Evolutionary conservation across 2,113 vertebrate species (phyloP), one percentile per base, ranked within the genome.

Genomic region (Hydropotes inermis): DNA sequence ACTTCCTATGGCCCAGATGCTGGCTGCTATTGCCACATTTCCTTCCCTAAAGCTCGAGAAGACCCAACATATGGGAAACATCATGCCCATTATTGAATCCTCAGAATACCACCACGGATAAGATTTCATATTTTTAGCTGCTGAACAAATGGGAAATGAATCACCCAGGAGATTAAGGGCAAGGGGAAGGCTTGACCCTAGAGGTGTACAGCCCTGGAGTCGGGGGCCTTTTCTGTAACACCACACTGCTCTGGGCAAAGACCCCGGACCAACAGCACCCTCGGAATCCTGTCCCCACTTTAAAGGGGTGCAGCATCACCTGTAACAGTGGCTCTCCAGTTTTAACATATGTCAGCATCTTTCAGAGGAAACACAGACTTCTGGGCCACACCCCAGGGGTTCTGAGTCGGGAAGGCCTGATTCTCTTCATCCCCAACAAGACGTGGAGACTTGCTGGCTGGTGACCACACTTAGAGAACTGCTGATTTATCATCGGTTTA

Each of bases 41-140:
- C 83, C 89, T 92, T 57, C 79, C 11, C 50, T 52, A 84, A 54
- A 84, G 67, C 57, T 64, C 39, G n/a, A 57, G n/a, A 54, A 76
- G 64, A 45, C n/a, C 33, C 21, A 11, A 2, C 36, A 30, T 0
- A 4, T 0, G 25, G 39, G 19, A 36, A 85, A 81, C 78, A 54
- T 2, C 3, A 10, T 6, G 47, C 47, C 45, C 4, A 0, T 45
- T 30, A 15, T 23, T 57, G 13, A 76, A 33, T 30, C 61, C 30
- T 57, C 39, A 28, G 0, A 82, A 27, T 21, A 28, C 33, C 4
- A 39, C 12, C 11, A 13, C 9, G 10, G 54, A 33, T 54, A 36
- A 12, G 17, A 82, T 4, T 82, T 25, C 47, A 2, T 54, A 43
- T 43, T 57, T 95, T 89, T 47, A 87, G 57, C 58, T 28, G 8